Evolutionary conservation across 2,113 vertebrate genomes (phyloP).

Genomic region (Rhinoptilus africanus): DNA sequence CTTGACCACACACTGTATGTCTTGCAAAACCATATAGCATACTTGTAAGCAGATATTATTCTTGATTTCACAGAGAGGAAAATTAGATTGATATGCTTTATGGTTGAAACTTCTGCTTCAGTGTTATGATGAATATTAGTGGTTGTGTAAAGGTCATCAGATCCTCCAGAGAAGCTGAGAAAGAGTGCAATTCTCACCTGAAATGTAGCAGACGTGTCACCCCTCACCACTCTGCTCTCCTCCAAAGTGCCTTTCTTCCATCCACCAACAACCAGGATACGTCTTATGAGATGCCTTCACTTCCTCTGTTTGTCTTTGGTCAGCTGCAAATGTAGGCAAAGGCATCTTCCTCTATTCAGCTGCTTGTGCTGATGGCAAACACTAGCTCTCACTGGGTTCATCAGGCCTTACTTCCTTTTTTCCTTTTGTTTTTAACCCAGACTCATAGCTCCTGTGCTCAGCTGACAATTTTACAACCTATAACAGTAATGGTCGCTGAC

Average conservation of each 20-base stretch:
- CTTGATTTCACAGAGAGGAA: neutral
- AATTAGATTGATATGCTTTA: neutral
- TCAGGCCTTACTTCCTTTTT: neutral
- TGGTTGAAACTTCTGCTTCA: neutral
- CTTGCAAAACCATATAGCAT: neutral
- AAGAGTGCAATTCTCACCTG: neutral
- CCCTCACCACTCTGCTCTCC: neutral
- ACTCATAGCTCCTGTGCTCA: neutral
- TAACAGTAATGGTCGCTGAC: neutral
- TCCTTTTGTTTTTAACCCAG: neutral
- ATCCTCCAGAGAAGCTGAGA: neutral
- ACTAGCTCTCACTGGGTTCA: neutral
- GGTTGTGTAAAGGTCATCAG: neutral
- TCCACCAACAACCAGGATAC: neutral
- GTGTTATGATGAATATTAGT: neutral
- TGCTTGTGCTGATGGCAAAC: neutral
- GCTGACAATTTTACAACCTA: neutral
- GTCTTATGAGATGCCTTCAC: neutral
- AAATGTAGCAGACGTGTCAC: neutral
- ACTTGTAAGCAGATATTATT: neutral
- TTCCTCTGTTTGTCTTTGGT: neutral
- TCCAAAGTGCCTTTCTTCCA: neutral
- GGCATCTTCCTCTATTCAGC: neutral
- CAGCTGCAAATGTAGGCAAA: neutral
- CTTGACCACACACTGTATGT: neutral